Percentiles rank a stretch among this genome's conserved stretches.
These are phyloP conservation scores for Drosophila pectinifera DNA, from an alignment of 1,140 invertebrate species.

Conservation along the genomic window DNA sequence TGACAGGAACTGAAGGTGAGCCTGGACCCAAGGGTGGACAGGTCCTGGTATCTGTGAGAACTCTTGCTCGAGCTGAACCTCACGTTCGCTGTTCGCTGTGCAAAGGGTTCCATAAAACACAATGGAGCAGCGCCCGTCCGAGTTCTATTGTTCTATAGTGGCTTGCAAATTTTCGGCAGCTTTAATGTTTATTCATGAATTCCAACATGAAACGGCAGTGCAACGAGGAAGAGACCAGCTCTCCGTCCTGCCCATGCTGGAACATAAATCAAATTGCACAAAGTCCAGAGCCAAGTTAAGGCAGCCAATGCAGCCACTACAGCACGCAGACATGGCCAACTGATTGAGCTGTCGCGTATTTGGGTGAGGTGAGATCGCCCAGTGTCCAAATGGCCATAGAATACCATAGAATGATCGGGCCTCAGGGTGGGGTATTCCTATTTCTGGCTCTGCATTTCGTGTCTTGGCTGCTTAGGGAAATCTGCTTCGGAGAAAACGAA, in stretches of 20 bases:
- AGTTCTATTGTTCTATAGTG: slow-evolving; percentile 72
- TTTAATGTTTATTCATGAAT: slow-evolving; percentile 83
- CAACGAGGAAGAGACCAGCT: slow-evolving; percentile 71
- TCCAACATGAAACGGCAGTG: slow-evolving; percentile 79
- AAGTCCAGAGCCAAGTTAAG: slow-evolving; percentile 19
- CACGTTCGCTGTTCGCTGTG: slow-evolving; percentile 67
- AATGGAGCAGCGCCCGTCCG: slow-evolving; percentile 68
- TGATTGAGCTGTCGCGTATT: slow-evolving; percentile 81
- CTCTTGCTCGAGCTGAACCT: slow-evolving; percentile 66
- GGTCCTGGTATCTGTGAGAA: slow-evolving; percentile 55
- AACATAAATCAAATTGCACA: slow-evolving; percentile 76
- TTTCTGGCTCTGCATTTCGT: slow-evolving; percentile 56
- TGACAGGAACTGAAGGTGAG: slow-evolving; percentile 43
- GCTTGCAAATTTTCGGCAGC: slow-evolving; percentile 73
- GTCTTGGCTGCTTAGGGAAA: slow-evolving; percentile 54
- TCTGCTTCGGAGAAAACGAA: slow-evolving; percentile 49
- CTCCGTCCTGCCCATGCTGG: slow-evolving; percentile 32
- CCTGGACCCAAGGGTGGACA: slow-evolving; percentile 24
- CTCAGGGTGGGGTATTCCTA: slow-evolving; percentile 33
- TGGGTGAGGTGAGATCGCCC: slow-evolving; percentile 76
- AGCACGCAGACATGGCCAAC: slow-evolving; percentile 79
- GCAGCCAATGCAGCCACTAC: slow-evolving; percentile 41
- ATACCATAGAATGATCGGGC: no score
- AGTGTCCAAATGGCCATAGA: slow-evolving; percentile 54
- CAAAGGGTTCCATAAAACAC: slow-evolving; percentile 70